Conservation (phyloP, 2,888 invertebrate species). For the Nowickia ferox region DNA sequence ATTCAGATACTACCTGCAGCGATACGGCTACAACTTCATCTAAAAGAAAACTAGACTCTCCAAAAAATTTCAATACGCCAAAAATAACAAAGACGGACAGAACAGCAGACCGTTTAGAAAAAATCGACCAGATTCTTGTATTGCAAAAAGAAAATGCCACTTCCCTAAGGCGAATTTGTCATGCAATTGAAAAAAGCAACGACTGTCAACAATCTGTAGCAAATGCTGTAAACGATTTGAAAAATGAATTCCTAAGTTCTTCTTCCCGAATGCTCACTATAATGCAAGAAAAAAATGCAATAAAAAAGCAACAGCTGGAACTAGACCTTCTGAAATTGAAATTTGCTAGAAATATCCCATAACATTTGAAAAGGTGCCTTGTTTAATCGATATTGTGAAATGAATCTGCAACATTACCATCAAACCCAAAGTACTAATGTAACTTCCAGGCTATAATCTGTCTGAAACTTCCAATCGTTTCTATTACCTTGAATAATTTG, state of each 20-base stretch:
- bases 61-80: not conserved
- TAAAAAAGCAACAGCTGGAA: conserved; percentile 2
- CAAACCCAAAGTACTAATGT: no score
- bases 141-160: conserved; percentile 2
- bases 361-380: no score
- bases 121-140: not conserved
- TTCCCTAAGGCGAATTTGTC: not conserved
- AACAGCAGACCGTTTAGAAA: not conserved
- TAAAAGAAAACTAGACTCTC: not conserved
- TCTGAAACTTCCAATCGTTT: no score
- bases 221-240: conserved; percentile 28
- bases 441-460: no score
- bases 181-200: conserved; percentile 22
- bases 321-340: conserved; percentile 8
- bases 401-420: no score
- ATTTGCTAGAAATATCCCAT: no score
- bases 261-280: conserved; percentile 11
- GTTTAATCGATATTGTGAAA: no score
- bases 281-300: conserved; percentile 24
- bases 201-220: conserved; percentile 6
- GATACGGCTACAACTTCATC: not conserved
- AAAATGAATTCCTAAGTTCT: conserved; percentile 22
- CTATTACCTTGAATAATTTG: no score
- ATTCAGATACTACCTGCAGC: not conserved
- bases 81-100: not conserved